Evolutionary conservation across 2,113 vertebrate species (phyloP).

Genomic region (Megalops atlanticus): DNA sequence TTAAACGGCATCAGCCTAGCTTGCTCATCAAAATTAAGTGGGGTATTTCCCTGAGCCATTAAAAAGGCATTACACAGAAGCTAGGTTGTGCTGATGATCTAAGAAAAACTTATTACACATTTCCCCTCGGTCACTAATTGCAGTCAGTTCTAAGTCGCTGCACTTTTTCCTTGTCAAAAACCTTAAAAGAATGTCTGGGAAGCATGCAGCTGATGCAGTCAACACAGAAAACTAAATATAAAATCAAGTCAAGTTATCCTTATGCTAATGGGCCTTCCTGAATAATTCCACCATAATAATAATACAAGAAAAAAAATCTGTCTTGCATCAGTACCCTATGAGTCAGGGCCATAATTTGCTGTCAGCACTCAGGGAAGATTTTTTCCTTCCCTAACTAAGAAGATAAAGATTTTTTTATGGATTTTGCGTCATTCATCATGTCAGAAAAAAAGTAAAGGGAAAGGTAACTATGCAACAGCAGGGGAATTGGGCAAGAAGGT

Average conservation of each 20-base stretch:
- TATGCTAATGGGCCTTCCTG: conserved; percentile 75
- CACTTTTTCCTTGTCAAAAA: conserved; percentile 63
- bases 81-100: conserved; percentile 46
- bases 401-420: conserved; percentile 66
- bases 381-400: conserved; percentile 46
- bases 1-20: conserved; percentile 43
- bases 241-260: conserved; percentile 69
- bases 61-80: conserved; percentile 47
- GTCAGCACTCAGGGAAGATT: conserved; percentile 61
- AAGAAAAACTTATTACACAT: conserved; percentile 42
- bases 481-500: conserved; percentile 44
- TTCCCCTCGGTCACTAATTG: conserved; percentile 69
- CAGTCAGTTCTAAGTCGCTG: conserved; percentile 63
- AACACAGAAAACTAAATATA: conserved; percentile 78
- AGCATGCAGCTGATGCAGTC: conserved; percentile 68
- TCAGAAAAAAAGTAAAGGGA: conserved; percentile 46
- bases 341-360: conserved; percentile 74
- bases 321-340: conserved; percentile 64
- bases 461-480: conserved; percentile 24
- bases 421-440: conserved; percentile 59
- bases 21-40: conserved; percentile 55
- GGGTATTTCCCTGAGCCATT: conserved; percentile 38
- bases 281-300: conserved; percentile 83
- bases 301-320: conserved; percentile 70
- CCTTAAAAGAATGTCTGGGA: conserved; percentile 62